Evolutionary conservation across 2,888 invertebrate species (phyloP), one percentile per base, ranked within the genome.

Genomic region (Ptilodon capucinus): DNA sequence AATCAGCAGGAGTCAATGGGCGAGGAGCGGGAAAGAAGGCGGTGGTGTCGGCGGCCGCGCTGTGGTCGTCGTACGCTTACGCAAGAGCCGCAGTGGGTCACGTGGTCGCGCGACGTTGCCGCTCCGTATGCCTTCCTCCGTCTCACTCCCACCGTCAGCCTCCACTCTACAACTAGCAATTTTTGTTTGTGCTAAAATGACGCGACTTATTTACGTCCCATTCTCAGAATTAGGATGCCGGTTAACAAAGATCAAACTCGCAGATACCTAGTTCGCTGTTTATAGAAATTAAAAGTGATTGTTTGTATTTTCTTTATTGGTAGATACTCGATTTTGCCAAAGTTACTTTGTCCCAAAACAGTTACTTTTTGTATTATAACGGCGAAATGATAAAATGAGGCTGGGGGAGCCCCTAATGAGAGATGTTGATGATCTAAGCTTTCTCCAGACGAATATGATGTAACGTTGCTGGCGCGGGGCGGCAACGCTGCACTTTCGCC

Each of bases 401-500:
- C 14, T 14, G 32, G 13, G 32, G 9, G 14, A 6, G 30, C n/a
- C 32, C 44, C 54, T 53, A 45, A 55, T 59, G 66, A 64, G 62
- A 64, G 71, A 76, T 84, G 86, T 86, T 81, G 84, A 82, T 80
- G 85, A 85, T 78, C 85, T 72, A 68, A 76, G 79, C 86, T 89
- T 87, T 86, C 86, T 85, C 87, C 86, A 84, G 86, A 81, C 86
- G 81, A 78, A 81, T 78, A 70, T 90, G 85, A 88, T 86, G 87
- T 89, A 87, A 89, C 76, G 76, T 78, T 65, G 76, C 67, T 74
- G 71, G 62, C 59, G 78, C 79, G 79, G 74, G 74, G 67, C 79
- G 81, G 82, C 86, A 84, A 82, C 87, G 82, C 79, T 81, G 87
- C 83, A 88, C 90, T 89, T 89, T 90, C 89, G 79, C 83, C 84